Conservation (phyloP, 1,140 invertebrate genomes). For the Saccostrea echinata region DNA sequence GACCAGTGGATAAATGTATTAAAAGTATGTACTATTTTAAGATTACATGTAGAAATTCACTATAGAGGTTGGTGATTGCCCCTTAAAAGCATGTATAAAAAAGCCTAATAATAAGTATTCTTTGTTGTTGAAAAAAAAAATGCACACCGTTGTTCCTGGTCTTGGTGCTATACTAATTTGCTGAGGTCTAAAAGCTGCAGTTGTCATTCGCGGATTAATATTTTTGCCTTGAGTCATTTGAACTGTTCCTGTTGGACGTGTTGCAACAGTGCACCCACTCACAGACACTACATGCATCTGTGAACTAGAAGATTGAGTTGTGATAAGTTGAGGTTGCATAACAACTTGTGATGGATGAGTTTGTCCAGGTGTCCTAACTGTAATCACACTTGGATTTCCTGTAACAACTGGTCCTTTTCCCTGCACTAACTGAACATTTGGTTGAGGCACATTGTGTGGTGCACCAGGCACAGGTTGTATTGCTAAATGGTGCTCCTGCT, state of each 20-base stretch:
- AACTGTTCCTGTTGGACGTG: slow-evolving; percentile 66
- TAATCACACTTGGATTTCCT: slow-evolving; percentile 70
- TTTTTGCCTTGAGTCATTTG: slow-evolving; percentile 57
- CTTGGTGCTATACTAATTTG: slow-evolving; percentile 89
- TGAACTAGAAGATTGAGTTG: slow-evolving; percentile 68
- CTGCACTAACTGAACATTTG: slow-evolving; percentile 62
- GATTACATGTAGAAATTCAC: too few species aligned
- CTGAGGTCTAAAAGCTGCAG: slow-evolving; percentile 75
- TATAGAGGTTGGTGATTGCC: too few species aligned
- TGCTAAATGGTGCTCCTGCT: slow-evolving; percentile 35
- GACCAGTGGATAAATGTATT: too few species aligned
- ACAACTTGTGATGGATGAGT: slow-evolving; percentile 70
- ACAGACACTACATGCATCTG: slow-evolving; percentile 90
- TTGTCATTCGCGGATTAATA: slow-evolving; percentile 31
- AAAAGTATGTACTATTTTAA: too few species aligned
- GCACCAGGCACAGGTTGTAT: slow-evolving; percentile 57
- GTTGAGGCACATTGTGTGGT: slow-evolving; percentile 57
- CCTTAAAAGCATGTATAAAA: neutral
- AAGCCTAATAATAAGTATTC: neutral
- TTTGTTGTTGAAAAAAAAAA: slow-evolving; percentile 27
- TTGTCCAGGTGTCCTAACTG: slow-evolving; percentile 65
- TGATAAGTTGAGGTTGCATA: slow-evolving; percentile 72
- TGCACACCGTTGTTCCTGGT: slow-evolving; percentile 82
- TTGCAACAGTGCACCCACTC: slow-evolving; percentile 80
- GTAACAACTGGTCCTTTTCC: slow-evolving; percentile 60